Percentiles rank a stretch among this genome's conserved stretches.
Conservation (phyloP, 2,888 invertebrate genomes). For the Rapana venosa region DNA sequence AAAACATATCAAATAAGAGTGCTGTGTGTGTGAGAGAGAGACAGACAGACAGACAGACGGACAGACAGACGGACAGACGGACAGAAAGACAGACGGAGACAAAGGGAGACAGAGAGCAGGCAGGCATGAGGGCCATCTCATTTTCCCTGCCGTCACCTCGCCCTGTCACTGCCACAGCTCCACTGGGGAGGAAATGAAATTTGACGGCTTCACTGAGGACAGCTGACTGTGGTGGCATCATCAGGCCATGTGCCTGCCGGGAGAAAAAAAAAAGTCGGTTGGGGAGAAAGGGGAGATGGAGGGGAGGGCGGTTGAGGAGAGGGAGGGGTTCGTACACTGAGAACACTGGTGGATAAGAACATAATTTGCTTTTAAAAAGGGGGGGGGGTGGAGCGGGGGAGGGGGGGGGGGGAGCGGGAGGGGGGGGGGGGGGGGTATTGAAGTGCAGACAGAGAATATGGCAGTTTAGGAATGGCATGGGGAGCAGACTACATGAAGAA, state of each 20-base stretch:
- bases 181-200: slow-evolving; percentile 30
- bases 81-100: not conserved
- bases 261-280: not conserved
- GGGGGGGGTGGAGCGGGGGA: no score
- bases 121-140: slow-evolving; percentile 12
- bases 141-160: not conserved
- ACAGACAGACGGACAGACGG: slow-evolving; percentile 3
- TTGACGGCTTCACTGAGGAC: slow-evolving; percentile 28
- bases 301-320: not conserved
- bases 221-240: slow-evolving; percentile 9
- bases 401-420: no score
- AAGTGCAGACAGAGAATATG: no score
- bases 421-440: no score
- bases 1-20: no score
- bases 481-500: no score
- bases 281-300: not conserved
- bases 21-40: no score
- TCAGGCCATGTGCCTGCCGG: not conserved
- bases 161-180: not conserved
- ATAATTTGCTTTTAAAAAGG: not conserved
- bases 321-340: not conserved
- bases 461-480: no score
- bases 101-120: not conserved
- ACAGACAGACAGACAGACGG: not conserved
- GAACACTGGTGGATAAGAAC: not conserved